Conservation (phyloP, 2,113 vertebrate genomes). For the Lucifuga dentata region DNA sequence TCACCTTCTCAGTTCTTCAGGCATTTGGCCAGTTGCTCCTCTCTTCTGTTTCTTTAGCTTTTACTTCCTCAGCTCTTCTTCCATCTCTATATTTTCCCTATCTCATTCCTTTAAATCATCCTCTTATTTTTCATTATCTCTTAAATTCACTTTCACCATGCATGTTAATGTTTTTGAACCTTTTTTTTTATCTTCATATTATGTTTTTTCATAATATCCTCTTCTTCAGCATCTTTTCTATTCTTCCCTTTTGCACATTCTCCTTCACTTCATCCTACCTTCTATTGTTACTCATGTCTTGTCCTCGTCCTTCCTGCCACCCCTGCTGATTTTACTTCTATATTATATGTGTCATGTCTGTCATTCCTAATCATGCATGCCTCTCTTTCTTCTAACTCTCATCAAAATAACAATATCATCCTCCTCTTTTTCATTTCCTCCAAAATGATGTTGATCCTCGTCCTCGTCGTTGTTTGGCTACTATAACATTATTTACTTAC, state of each 20-base stretch:
- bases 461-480: too few relatives aligned
- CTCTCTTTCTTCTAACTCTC: constrained; percentile 2
- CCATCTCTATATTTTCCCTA: background rate
- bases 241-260: background rate
- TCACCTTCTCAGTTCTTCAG: background rate
- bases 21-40: too few relatives aligned
- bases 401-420: too few relatives aligned
- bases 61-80: background rate
- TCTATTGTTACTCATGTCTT: background rate
- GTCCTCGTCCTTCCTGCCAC: background rate
- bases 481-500: too few relatives aligned
- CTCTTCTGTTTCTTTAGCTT: background rate
- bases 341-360: background rate
- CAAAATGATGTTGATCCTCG: too few relatives aligned
- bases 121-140: too few relatives aligned
- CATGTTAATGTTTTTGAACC: too few relatives aligned
- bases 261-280: background rate
- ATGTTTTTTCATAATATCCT: background rate
- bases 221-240: background rate
- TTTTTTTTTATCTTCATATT: too few relatives aligned
- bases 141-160: too few relatives aligned
- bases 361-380: background rate
- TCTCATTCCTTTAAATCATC: background rate
- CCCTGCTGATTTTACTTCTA: constrained; percentile 1
- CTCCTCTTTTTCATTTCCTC: too few relatives aligned